Percentiles rank a stretch among this genome's conserved stretches.
Evolutionary conservation across 92 coral and sea anemone species (phyloP).

Genomic region (Pocillopora meandrina): DNA sequence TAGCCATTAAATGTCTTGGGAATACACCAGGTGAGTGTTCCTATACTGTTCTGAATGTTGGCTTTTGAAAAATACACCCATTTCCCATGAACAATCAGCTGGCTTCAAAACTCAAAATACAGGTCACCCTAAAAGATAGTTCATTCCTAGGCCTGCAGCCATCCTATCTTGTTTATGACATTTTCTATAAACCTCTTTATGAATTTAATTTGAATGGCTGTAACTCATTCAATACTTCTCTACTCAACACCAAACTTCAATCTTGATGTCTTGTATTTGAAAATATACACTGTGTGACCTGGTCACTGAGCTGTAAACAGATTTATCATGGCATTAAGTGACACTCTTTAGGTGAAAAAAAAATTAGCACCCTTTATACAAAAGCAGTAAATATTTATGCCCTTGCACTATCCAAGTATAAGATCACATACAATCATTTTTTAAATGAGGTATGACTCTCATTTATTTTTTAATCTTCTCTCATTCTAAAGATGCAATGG

Average conservation of each 20-base stretch:
- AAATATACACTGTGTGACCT: conserved; percentile 31
- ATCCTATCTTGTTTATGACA: no score
- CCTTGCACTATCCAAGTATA: conserved; percentile 22
- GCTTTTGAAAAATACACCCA: conserved; percentile 19
- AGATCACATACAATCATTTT: conserved; percentile 20
- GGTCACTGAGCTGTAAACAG: conserved; percentile 45
- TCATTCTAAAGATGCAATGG: conserved; percentile 11
- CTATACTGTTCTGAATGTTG: conserved; percentile 38
- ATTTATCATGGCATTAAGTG: conserved; percentile 20
- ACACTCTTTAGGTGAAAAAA: conserved; percentile 34
- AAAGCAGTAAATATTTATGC: conserved; percentile 31
- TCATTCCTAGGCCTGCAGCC: conserved; percentile 36
- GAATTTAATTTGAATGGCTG: neutral
- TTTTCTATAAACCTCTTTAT: no score
- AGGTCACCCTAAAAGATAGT: conserved; percentile 39
- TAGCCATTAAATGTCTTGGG: conserved; percentile 50
- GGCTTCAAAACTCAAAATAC: conserved; percentile 30
- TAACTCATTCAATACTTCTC: conserved; percentile 4
- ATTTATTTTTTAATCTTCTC: conserved; percentile 21
- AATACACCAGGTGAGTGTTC: conserved; percentile 54
- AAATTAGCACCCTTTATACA: conserved; percentile 27
- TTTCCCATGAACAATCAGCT: no score
- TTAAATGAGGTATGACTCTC: conserved; percentile 21
- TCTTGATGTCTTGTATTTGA: conserved; percentile 30
- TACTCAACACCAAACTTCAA: conserved; percentile 22